Conservation (phyloP, 1,140 invertebrate genomes). For the Drosophila varians region DNA sequence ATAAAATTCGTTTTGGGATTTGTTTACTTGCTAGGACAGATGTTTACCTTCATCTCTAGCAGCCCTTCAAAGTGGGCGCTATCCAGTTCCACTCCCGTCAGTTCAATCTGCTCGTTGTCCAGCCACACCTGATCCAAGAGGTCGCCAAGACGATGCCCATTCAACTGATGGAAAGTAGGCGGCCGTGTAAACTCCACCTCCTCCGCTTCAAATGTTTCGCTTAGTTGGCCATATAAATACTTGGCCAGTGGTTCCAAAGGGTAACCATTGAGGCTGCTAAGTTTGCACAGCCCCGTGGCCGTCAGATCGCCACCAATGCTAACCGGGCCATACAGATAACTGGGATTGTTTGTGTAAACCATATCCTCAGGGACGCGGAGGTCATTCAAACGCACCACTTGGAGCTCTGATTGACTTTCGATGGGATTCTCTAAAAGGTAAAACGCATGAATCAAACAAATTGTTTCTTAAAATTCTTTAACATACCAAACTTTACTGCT, state of each 20-base stretch:
- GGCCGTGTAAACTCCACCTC: conserved; percentile 39
- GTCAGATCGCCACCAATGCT: conserved; percentile 39
- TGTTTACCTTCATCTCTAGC: conserved; percentile 64
- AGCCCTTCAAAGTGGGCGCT: conserved; percentile 59
- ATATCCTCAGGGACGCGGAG: conserved; percentile 68
- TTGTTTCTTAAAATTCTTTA: not conserved
- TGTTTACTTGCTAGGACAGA: not conserved
- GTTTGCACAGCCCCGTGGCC: conserved; percentile 32
- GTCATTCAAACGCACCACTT: conserved; percentile 52
- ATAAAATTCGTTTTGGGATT: not conserved
- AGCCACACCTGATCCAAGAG: conserved; percentile 68
- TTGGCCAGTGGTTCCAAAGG: conserved; percentile 24
- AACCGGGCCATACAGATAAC: conserved; percentile 15
- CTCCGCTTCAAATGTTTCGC: conserved; percentile 54
- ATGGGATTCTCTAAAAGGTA: conserved; percentile 68
- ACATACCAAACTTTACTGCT: conserved; percentile 80
- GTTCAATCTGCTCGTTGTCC: conserved; percentile 64
- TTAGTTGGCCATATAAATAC: conserved; percentile 19
- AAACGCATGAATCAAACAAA: not conserved
- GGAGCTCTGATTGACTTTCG: conserved; percentile 47
- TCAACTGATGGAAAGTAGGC: conserved; percentile 46
- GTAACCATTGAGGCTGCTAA: conserved; percentile 41
- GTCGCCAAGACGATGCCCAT: conserved; percentile 46
- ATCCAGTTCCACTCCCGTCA: conserved; percentile 37
- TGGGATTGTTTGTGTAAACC: conserved; percentile 27